Percentiles rank a stretch among this genome's conserved stretches.
Conservation (phyloP, 2,113 vertebrate species). For the Rafetus swinhoei region DNA sequence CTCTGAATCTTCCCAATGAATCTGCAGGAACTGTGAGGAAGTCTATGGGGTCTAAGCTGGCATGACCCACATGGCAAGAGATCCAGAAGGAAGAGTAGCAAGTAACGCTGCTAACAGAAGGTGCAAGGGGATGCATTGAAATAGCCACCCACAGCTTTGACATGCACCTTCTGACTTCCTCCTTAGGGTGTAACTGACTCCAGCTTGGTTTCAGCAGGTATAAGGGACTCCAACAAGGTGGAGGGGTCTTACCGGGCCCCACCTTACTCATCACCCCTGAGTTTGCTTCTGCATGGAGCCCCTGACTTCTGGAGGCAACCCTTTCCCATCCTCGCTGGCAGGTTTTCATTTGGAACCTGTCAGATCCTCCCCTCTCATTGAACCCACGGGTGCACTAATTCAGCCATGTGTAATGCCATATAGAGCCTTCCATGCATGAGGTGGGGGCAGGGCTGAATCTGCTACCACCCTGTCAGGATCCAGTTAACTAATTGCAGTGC, state of each 20-base stretch:
- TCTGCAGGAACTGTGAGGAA: background rate
- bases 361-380: background rate
- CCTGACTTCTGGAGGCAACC: background rate
- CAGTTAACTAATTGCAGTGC: background rate
- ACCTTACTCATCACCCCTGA: background rate
- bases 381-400: background rate
- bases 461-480: background rate
- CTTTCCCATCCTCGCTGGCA: background rate
- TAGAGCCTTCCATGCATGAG: background rate
- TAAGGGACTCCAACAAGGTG: background rate
- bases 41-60: background rate
- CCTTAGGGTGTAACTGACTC: background rate
- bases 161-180: background rate
- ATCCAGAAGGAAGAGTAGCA: background rate
- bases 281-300: background rate
- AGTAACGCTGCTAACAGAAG: background rate
- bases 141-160: background rate
- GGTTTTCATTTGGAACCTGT: background rate
- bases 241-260: too few relatives aligned
- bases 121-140: background rate
- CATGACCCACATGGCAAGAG: background rate
- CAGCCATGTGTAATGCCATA: background rate
- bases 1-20: background rate
- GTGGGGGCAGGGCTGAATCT: fast-evolving
- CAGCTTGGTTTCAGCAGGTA: background rate